Percentiles rank a stretch among this genome's conserved stretches.
Evolutionary conservation across 2,113 vertebrate genomes (phyloP).

Genomic region (Lepidiolamprologus cunningtoni): DNA sequence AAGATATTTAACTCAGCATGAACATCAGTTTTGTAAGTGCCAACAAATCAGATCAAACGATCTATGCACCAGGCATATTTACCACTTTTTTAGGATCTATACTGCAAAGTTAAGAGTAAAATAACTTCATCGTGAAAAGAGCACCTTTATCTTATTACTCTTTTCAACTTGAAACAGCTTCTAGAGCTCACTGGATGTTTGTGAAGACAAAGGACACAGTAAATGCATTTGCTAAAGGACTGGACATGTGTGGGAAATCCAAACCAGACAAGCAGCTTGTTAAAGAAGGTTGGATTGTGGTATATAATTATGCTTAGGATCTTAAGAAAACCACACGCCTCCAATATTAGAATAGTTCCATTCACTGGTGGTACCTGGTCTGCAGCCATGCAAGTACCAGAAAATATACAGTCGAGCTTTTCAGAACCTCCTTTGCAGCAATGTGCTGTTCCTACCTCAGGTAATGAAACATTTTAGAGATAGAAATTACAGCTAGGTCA

Average conservation of each 20-base stretch:
- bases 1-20: constrained; percentile 1
- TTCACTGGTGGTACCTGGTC: neutral
- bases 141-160: neutral
- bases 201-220: neutral
- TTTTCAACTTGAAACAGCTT: neutral
- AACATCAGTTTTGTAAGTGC: neutral
- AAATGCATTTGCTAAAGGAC: neutral
- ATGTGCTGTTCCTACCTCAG: neutral
- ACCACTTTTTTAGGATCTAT: neutral
- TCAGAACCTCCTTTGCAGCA: neutral
- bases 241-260: neutral
- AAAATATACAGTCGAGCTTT: neutral
- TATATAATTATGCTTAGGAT: neutral
- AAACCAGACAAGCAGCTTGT: neutral
- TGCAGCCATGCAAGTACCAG: neutral
- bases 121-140: neutral
- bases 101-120: neutral
- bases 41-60: neutral
- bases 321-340: neutral
- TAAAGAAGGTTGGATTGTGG: neutral
- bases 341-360: neutral
- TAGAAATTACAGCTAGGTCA: constrained; percentile 46
- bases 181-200: neutral
- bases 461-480: constrained; percentile 45
- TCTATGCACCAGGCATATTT: neutral